Conservation (phyloP, 2,888 invertebrate species). For the Fragum sueziense region DNA sequence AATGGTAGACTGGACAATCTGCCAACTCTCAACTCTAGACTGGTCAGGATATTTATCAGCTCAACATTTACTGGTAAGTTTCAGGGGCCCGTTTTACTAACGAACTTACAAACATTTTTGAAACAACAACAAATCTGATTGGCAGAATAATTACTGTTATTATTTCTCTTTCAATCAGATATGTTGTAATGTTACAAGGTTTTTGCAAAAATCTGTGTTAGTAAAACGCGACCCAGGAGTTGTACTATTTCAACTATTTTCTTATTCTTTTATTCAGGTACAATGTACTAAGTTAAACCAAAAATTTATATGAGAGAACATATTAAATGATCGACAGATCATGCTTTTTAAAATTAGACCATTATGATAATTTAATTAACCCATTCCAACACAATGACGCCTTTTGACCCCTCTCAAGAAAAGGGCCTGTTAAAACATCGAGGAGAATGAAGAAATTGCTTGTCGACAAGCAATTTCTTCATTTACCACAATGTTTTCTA, state of each 20-base stretch:
- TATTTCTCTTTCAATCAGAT: too few species aligned
- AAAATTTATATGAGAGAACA: not conserved
- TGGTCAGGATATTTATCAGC: slow-evolving; percentile 97
- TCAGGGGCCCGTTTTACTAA: not conserved
- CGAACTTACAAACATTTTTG: too few species aligned
- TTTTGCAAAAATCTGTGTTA: too few species aligned
- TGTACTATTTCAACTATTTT: not conserved
- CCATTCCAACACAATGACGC: not conserved
- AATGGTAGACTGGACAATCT: slow-evolving; percentile 85
- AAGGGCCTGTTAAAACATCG: not conserved
- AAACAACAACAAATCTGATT: too few species aligned
- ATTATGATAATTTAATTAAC: not conserved
- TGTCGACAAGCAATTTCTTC: not conserved
- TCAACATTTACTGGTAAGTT: slow-evolving; percentile 96
- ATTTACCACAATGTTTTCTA: not conserved
- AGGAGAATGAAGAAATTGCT: not conserved
- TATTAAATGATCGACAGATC: too few species aligned
- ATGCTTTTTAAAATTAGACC: too few species aligned
- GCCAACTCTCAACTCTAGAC: slow-evolving; percentile 97
- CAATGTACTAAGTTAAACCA: not conserved
- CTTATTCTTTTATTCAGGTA: not conserved
- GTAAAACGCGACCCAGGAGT: too few species aligned
- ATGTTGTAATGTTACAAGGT: too few species aligned
- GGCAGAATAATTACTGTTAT: too few species aligned
- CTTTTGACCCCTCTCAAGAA: not conserved